A percentile compares a stretch with the other conserved stretches of the same genome.
Evolutionary conservation across 2,113 vertebrate genomes (phyloP).

Genomic region (Octodon degus): DNA sequence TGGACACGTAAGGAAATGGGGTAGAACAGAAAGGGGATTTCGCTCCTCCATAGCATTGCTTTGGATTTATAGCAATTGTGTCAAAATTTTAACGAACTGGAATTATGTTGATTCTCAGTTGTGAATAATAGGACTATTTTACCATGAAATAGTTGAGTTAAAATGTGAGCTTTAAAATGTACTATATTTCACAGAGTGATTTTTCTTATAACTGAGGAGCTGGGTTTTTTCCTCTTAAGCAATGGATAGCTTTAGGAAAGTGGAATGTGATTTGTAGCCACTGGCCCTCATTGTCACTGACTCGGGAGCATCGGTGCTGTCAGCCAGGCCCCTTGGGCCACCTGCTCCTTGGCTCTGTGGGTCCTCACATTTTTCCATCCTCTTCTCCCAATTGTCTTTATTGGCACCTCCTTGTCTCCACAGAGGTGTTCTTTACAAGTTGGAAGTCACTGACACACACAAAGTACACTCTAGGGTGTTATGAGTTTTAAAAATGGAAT

Average conservation of each 20-base stretch:
- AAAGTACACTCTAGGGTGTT: not conserved
- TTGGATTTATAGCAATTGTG: not conserved
- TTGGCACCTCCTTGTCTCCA: not conserved
- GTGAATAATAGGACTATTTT: not conserved
- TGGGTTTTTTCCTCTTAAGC: not conserved
- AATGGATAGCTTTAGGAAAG: not conserved
- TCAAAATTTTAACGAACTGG: not conserved
- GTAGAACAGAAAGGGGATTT: not conserved
- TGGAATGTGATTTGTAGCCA: not conserved
- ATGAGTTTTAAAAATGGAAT: not conserved
- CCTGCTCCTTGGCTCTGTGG: too few relatives aligned
- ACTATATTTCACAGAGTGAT: not conserved
- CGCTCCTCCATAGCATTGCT: not conserved
- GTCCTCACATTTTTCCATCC: not conserved
- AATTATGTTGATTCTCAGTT: slow-evolving; percentile 24
- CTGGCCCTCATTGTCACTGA: not conserved
- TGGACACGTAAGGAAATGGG: not conserved
- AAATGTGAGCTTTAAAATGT: slow-evolving; percentile 28
- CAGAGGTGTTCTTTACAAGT: not conserved
- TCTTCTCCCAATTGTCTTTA: not conserved
- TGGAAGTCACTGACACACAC: not conserved
- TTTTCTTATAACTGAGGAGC: not conserved
- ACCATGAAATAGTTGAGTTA: not conserved
- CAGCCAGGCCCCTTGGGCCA: fast-evolving
- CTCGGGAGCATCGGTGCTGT: not conserved